Conservation (phyloP, 2,797 vertebrate genomes). For the Sebastes variabilis region DNA sequence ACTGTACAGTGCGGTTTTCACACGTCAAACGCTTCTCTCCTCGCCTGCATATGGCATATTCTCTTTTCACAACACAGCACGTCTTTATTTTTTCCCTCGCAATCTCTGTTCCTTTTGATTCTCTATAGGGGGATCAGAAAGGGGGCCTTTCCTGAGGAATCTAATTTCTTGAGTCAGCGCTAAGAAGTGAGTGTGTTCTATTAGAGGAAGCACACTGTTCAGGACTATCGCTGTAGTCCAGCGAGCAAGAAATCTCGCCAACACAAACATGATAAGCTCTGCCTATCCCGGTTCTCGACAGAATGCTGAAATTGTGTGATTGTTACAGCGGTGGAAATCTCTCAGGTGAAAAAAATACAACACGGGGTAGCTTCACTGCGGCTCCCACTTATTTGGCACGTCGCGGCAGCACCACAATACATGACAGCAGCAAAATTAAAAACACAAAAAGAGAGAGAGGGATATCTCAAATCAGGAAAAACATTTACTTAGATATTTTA, state of each 20-base stretch:
- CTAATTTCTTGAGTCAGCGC: slow-evolving; percentile 50
- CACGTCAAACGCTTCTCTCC: slow-evolving; percentile 7
- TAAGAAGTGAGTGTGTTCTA: slow-evolving; percentile 49
- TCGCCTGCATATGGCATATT: slow-evolving; percentile 3
- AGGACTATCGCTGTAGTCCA: slow-evolving; percentile 53
- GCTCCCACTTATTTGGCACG: slow-evolving; percentile 42
- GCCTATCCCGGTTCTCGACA: slow-evolving; percentile 64
- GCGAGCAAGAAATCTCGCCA: slow-evolving; percentile 59
- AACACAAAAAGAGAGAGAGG: not conserved
- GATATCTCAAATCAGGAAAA: not conserved
- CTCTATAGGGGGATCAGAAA: slow-evolving; percentile 22
- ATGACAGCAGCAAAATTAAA: slow-evolving; percentile 43
- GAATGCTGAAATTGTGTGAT: slow-evolving; percentile 70
- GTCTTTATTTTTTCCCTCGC: slow-evolving; percentile 26
- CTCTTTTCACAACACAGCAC: slow-evolving; percentile 12
- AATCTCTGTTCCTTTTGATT: slow-evolving; percentile 36
- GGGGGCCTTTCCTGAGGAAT: slow-evolving; percentile 36
- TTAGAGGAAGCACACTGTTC: slow-evolving; percentile 52
- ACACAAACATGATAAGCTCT: slow-evolving; percentile 69
- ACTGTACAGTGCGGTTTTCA: not conserved
- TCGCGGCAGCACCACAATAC: slow-evolving; percentile 29
- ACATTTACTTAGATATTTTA: not conserved
- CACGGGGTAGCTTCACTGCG: slow-evolving; percentile 34
- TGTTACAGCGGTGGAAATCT: slow-evolving; percentile 65
- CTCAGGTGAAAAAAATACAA: slow-evolving; percentile 73